phyloP scores from a whole-genome alignment of 2,113 vertebrate genomes.

The Grammomys dolichurus region DNA sequence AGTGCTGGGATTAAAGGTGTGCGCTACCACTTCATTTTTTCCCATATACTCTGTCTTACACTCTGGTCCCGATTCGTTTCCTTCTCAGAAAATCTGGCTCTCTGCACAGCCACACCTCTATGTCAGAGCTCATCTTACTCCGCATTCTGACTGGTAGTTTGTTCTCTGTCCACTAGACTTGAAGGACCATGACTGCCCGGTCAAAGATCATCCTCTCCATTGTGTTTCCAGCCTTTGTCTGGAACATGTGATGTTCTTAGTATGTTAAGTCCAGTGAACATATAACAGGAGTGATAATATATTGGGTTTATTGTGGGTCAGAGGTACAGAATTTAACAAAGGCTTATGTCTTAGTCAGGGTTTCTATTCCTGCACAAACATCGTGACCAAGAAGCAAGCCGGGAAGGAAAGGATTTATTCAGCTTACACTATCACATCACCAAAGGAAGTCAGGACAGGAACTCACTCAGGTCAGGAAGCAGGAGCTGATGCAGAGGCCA shows the following conservation, averaged over 20 bases:
- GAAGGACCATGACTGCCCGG: not conserved
- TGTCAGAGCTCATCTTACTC: not conserved
- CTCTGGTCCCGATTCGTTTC: not conserved
- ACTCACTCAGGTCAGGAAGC: too few species aligned
- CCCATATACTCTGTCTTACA: not conserved
- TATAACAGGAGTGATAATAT: not conserved
- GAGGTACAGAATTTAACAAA: not conserved
- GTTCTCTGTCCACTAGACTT: not conserved
- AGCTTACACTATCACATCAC: too few species aligned
- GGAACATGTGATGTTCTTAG: not conserved
- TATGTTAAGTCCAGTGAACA: constrained; percentile 5
- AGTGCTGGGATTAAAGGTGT: too few species aligned
- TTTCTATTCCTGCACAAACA: too few species aligned
- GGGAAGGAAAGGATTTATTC: too few species aligned
- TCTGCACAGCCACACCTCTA: not conserved
- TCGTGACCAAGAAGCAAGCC: too few species aligned
- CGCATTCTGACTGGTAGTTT: not conserved
- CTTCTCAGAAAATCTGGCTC: not conserved
- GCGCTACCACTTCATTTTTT: not conserved
- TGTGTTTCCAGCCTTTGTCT: not conserved
- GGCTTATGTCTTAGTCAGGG: not conserved
- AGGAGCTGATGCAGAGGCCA: too few species aligned
- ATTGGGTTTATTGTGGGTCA: not conserved
- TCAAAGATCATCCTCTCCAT: not conserved
- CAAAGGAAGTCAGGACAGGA: too few species aligned